Evolutionary conservation across 2,113 vertebrate genomes (phyloP), one percentile per base, ranked within the genome.

Genomic region (Cryptoleucopteryx plumbea): DNA sequence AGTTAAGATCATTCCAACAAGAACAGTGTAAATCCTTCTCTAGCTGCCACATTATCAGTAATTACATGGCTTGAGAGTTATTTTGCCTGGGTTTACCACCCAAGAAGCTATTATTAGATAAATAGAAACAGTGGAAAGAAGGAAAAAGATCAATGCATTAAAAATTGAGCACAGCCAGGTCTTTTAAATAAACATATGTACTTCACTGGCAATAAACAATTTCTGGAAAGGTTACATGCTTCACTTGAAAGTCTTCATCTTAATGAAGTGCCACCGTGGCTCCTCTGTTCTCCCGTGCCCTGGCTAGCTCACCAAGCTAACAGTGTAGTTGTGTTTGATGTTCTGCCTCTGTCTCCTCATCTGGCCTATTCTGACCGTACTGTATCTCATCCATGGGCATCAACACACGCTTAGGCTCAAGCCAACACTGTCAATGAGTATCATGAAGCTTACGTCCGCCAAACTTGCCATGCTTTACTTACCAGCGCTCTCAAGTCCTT

Each of bases 371-470:
- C 48, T 85, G 16, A 56, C 17, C 43, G 29, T 2, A 2, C 21
- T 11, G 2, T 17, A 62, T 32, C 31, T 52, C 52, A 55, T 40
- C 67, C 21, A 19, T 7, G 7, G 70, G 34, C 47, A 93, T 20
- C 32, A 90, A 72, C 25, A 80, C 4, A 1, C 11, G 40, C 26
- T 90, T 6, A 65, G 32, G 23, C 38, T 29, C 75, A 42, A 12
- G 26, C 32, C 47, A 83, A 22, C 7, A 12, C 42, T 71, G 36
- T 43, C 43, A 70, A 6, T 13, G 34, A 75, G 34, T 27, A 61
- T 4, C 0, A 0, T 8, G 31, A 79, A 63, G 42, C 21, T 27
- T 40, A 78, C 2, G 2, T 36, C 36, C 0, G 2, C 40, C 38
- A 75, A 61, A 68, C 15, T 61, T 16, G 0, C 31, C 0, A 2